Conservation (phyloP, 2,113 vertebrate genomes). For the Taurulus bubalis region DNA sequence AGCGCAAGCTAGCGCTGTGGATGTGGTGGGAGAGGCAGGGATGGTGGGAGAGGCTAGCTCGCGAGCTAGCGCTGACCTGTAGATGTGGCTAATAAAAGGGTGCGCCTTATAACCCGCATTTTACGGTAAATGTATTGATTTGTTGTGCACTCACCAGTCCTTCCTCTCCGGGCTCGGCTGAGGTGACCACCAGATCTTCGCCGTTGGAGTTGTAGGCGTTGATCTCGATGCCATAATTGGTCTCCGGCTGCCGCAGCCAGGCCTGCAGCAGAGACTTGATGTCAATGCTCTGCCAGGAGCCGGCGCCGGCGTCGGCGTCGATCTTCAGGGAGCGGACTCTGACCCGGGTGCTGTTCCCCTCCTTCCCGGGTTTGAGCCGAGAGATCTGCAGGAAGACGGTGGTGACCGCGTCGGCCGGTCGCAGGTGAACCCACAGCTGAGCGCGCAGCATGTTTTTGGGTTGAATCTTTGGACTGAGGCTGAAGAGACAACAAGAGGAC, state of each 20-base stretch:
- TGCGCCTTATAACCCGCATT: too few relatives aligned
- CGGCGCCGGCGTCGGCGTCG: constrained; percentile 89
- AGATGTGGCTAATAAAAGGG: too few relatives aligned
- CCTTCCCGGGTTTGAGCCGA: constrained; percentile 89
- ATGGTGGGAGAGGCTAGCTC: too few relatives aligned
- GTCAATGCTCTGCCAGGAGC: constrained; percentile 97
- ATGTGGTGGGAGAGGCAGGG: too few relatives aligned
- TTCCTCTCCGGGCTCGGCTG: constrained; percentile 91
- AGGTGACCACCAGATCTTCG: constrained; percentile 92
- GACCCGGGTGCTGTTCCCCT: constrained; percentile 88
- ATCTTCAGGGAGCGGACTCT: constrained; percentile 95
- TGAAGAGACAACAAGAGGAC: constrained; percentile 96
- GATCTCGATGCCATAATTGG: constrained; percentile 96
- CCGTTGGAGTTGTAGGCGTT: constrained; percentile 93
- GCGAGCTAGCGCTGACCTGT: too few relatives aligned
- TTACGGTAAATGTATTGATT: background rate
- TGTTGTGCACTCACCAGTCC: constrained; percentile 89
- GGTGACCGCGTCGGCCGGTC: constrained; percentile 88
- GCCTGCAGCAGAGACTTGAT: constrained; percentile 95
- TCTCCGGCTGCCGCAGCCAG: constrained; percentile 96
- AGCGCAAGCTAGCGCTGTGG: too few relatives aligned
- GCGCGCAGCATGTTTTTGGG: constrained; percentile 95
- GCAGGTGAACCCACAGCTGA: constrained; percentile 97
- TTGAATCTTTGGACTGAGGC: constrained; percentile 96
- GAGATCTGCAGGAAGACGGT: constrained; percentile 97